Percentiles rank a stretch among this genome's conserved stretches.
phyloP scores from a whole-genome alignment of 2,888 invertebrate species.

The Onthophagus sagittarius region DNA sequence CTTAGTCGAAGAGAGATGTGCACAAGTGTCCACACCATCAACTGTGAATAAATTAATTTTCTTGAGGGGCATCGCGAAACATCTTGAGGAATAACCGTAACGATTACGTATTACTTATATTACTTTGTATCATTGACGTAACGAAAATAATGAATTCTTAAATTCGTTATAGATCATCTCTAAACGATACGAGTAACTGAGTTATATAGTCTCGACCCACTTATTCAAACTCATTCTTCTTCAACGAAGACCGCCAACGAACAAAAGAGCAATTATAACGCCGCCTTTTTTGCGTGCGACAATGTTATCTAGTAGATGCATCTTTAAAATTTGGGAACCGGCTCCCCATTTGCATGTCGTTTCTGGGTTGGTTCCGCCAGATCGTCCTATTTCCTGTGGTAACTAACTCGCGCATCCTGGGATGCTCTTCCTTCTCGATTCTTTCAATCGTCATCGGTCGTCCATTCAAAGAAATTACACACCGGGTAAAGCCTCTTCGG shows the following conservation, averaged over 20 bases:
- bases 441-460: not conserved
- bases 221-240: not conserved
- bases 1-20: not conserved
- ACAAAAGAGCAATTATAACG: not conserved
- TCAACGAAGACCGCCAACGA: not conserved
- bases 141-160: not conserved
- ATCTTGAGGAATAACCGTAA: not conserved
- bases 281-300: not conserved
- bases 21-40: not conserved
- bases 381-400: not conserved
- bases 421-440: not conserved
- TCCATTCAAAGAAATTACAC: not conserved
- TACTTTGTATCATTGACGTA: not conserved
- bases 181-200: not conserved
- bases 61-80: not conserved
- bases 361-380: constrained; percentile 8
- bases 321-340: constrained; percentile 10
- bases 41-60: constrained; percentile 8
- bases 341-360: not conserved
- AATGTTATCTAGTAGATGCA: constrained; percentile 1
- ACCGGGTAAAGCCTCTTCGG: not conserved
- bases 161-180: not conserved
- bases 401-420: not conserved
- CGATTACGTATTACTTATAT: not conserved
- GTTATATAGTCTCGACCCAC: not conserved